Evolutionary conservation across 2,888 invertebrate genomes (phyloP).

Genomic region (Branchipolynoe longqiensis): DNA sequence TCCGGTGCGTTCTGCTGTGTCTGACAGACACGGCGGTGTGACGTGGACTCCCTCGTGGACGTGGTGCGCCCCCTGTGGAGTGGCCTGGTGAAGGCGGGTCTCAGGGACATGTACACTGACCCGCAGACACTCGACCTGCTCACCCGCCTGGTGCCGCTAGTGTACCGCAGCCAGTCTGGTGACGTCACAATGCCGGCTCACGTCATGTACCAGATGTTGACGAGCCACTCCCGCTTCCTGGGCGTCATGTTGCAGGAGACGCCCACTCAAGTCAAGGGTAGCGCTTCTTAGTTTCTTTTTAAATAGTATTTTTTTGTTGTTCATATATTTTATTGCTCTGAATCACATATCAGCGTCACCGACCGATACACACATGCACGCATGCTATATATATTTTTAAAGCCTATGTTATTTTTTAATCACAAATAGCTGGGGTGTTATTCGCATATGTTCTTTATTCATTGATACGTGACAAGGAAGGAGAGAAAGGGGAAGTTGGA

Average conservation of each 20-base stretch:
- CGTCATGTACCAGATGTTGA: slow-evolving; percentile 72
- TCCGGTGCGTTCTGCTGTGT: background rate
- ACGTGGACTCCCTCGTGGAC: slow-evolving; percentile 4
- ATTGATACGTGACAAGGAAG: too few relatives aligned
- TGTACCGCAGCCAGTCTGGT: slow-evolving; percentile 61
- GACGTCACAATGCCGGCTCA: slow-evolving; percentile 44
- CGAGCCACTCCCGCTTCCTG: slow-evolving; percentile 74
- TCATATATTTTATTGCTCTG: background rate
- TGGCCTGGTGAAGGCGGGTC: slow-evolving; percentile 47
- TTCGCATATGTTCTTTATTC: too few relatives aligned
- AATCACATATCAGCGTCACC: too few relatives aligned
- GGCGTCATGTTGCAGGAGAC: slow-evolving; percentile 72
- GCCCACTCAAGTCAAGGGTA: slow-evolving; percentile 55
- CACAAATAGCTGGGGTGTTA: too few relatives aligned
- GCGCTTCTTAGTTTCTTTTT: background rate
- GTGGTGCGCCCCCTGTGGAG: slow-evolving; percentile 54
- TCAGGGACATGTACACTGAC: slow-evolving; percentile 67
- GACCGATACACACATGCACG: too few relatives aligned
- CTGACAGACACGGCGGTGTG: background rate
- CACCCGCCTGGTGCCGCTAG: slow-evolving; percentile 62
- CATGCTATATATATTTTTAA: too few relatives aligned
- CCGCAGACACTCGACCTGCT: slow-evolving; percentile 66
- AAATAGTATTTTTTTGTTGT: background rate
- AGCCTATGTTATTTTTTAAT: too few relatives aligned
- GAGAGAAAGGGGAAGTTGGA: too few relatives aligned